Percentiles rank a stretch among this genome's conserved stretches.
Evolutionary conservation across 2,113 vertebrate species (phyloP).

Genomic region (Mormyrus iriodes): DNA sequence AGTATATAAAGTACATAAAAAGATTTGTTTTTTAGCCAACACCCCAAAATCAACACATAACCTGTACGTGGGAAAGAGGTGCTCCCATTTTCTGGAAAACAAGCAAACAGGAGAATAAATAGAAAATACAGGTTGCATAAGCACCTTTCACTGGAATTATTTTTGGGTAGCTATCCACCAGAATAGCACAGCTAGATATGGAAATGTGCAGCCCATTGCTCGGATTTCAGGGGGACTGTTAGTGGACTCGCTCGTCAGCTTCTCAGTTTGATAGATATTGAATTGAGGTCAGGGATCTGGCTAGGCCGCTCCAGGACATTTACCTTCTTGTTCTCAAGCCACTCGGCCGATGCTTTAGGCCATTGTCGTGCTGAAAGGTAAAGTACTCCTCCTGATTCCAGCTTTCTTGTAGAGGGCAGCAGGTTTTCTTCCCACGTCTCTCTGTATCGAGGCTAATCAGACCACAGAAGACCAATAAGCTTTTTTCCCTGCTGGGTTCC

Average conservation of each 20-base stretch:
- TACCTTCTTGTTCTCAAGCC: neutral
- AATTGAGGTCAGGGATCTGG: neutral
- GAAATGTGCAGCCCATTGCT: neutral
- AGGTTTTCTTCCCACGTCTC: neutral
- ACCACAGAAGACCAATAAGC: neutral
- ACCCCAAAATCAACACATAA: neutral
- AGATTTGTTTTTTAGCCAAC: neutral
- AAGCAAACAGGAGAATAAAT: neutral
- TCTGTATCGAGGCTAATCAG: neutral
- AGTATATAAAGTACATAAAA: neutral
- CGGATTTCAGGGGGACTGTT: neutral
- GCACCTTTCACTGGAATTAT: neutral
- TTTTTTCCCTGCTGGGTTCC: neutral
- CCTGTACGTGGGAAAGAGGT: neutral
- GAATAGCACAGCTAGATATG: neutral
- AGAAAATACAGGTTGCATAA: neutral
- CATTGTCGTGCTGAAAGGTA: neutral
- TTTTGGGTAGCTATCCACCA: neutral
- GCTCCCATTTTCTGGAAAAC: neutral
- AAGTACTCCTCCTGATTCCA: neutral
- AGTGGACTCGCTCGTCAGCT: neutral
- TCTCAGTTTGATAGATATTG: neutral
- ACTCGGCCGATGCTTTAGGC: neutral
- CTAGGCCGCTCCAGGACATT: neutral
- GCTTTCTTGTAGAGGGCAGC: neutral